Evolutionary conservation across 2,888 invertebrate species (phyloP).

Genomic region (Pedicia rivosa): DNA sequence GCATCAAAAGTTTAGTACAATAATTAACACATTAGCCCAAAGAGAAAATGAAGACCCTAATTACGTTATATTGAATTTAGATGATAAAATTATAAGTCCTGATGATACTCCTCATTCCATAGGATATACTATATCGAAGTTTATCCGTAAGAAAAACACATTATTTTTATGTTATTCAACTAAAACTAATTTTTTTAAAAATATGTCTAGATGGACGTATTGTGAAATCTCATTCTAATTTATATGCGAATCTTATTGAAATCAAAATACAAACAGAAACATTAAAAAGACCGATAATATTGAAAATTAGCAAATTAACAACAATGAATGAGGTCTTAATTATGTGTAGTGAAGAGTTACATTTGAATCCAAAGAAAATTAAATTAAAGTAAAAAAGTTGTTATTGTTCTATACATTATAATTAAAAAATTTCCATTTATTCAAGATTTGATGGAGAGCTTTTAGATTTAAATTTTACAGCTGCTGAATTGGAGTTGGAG

Average conservation of each 20-base stretch:
- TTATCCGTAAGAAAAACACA: slow-evolving; percentile 18
- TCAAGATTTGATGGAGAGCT: slow-evolving; percentile 25
- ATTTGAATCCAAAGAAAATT: slow-evolving; percentile 9
- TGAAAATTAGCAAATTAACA: slow-evolving; percentile 19
- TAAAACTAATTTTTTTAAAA: neutral
- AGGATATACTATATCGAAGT: slow-evolving; percentile 19
- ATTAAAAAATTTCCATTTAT: neutral
- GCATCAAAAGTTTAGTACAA: slow-evolving; percentile 21
- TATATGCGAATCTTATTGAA: slow-evolving; percentile 16
- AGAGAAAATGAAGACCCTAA: slow-evolving; percentile 17
- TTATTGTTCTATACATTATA: neutral
- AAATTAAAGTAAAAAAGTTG: neutral
- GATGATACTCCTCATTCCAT: slow-evolving; percentile 22
- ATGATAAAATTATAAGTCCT: slow-evolving; percentile 17
- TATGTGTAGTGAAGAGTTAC: slow-evolving; percentile 23
- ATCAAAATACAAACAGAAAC: slow-evolving; percentile 22
- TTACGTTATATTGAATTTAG: slow-evolving; percentile 18
- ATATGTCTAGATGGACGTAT: slow-evolving; percentile 1
- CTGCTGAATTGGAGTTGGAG: slow-evolving; percentile 22
- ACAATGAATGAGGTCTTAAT: slow-evolving; percentile 20
- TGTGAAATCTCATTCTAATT: neutral
- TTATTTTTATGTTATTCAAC: neutral
- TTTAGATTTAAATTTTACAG: slow-evolving; percentile 19
- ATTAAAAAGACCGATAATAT: slow-evolving; percentile 20
- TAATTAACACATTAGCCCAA: slow-evolving; percentile 20